phyloP scores from a whole-genome alignment of 1,140 invertebrate genomes.

The Eriocheir sinensis region DNA sequence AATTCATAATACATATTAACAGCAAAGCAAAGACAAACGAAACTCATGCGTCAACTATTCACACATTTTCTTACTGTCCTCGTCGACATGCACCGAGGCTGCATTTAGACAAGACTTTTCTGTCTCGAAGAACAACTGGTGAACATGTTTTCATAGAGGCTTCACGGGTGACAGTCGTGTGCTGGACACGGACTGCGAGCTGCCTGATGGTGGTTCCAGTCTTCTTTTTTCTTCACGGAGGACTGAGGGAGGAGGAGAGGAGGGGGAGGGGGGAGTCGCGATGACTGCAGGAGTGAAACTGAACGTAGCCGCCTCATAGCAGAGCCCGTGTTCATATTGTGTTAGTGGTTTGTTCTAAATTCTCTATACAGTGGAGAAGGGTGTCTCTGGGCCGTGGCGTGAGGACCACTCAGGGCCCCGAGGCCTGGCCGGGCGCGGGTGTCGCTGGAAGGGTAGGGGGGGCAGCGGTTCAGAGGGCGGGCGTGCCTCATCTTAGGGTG shows the following conservation, averaged over 20 bases:
- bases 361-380: slow-evolving; percentile 9
- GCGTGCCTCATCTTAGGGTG: not conserved
- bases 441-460: not conserved
- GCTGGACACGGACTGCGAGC: not conserved
- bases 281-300: too few species aligned
- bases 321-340: not conserved
- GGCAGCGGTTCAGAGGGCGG: not conserved
- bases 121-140: too few species aligned
- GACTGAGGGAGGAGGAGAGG: not conserved
- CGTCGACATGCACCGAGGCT: too few species aligned
- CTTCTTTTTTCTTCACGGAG: not conserved
- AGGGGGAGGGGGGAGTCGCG: too few species aligned
- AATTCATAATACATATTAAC: too few species aligned
- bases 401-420: not conserved
- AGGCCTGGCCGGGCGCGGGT: not conserved
- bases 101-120: too few species aligned
- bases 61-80: too few species aligned
- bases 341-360: not conserved
- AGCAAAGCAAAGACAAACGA: too few species aligned
- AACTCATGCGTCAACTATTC: too few species aligned
- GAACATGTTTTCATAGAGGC: too few species aligned
- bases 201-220: not conserved
- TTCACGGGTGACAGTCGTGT: too few species aligned
- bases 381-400: not conserved
- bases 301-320: not conserved